A percentile compares a stretch with the other conserved stretches of the same genome.
Conservation (phyloP, 2,113 vertebrate genomes). For the Illadopsis cleaveri region DNA sequence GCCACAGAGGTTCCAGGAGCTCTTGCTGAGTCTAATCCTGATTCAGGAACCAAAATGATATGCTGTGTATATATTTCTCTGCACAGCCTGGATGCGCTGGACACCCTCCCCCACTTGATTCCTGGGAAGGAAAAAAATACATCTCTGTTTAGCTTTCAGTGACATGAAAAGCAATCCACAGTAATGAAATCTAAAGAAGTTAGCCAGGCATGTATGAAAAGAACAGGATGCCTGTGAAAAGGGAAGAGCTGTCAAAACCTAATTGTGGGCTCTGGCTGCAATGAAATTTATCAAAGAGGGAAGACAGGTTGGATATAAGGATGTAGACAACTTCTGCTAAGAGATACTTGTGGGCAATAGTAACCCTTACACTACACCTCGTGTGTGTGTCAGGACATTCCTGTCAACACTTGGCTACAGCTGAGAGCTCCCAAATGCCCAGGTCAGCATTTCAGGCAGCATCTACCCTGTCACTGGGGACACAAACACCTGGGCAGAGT, state of each 20-base stretch:
- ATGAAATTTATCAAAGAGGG: constrained; percentile 42
- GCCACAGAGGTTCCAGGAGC: constrained; percentile 63
- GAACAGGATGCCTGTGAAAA: constrained; percentile 57
- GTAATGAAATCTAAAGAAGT: constrained; percentile 51
- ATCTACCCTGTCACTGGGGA: neutral
- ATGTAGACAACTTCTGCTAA: neutral
- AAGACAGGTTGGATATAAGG: neutral
- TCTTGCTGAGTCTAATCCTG: constrained; percentile 63
- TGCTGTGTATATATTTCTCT: constrained; percentile 67
- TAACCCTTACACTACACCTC: neutral
- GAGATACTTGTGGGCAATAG: neutral
- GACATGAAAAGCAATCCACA: constrained; percentile 17
- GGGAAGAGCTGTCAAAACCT: constrained; percentile 63
- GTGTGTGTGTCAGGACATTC: neutral
- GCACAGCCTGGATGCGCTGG: constrained; percentile 52
- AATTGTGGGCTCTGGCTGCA: constrained; percentile 55
- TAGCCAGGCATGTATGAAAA: constrained; percentile 58
- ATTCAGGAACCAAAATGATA: constrained; percentile 71
- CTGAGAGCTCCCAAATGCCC: neutral
- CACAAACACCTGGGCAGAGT: neutral
- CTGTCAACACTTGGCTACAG: neutral
- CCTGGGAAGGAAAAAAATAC: constrained; percentile 51
- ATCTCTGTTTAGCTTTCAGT: constrained; percentile 29
- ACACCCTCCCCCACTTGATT: constrained; percentile 62
- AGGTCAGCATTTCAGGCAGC: neutral